Evolutionary conservation across 2,113 vertebrate species (phyloP), one percentile per base, ranked within the genome.

Genomic region (Phaetusa simplex): DNA sequence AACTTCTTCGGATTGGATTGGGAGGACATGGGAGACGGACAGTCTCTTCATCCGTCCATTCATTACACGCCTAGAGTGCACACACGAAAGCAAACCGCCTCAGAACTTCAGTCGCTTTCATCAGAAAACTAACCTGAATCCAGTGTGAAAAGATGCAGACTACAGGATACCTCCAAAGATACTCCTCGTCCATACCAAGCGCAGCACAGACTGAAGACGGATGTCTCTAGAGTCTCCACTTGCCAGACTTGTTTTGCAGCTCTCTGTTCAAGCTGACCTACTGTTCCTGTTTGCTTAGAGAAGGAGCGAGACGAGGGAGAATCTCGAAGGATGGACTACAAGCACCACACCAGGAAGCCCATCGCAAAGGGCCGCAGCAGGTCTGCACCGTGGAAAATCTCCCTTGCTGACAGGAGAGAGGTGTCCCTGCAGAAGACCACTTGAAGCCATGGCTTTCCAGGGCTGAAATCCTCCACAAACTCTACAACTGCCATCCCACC

Each of bases 111-210:
- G 50, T 12, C 6, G 30, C 17, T n/a, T 77, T 65, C 17, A 67
- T 50, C 74, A 79, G 70, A 94, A 96, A 82, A 96, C 73, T 62
- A 95, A 94, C 94, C 92, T 95, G 94, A 93, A 93, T 83, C 65
- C 94, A 71, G 65, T 19, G 42, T 5, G 77, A 84, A 83, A 86
- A 94, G 79, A 83, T 23, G 80, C 64, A 90, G 88, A 14, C 64
- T 30, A 14, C 56, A 76, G 61, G 84, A 92, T 84, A 47, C 42
- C 70, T 82, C 83, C 89, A 84, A 27, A 89, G 69, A 89, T 65
- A 34, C 38, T 91, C 69, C 76, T n/a, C 4, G 8, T 79, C 89
- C 86, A 84, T 87, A 30, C 55, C 50, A 91, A 2, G 20, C 1
- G 0, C 86, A 74, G 59, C 72, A 43, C 59, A 94, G 73, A 89